Base-by-base conservation (phyloP, 2,888 invertebrate genomes). In the Latrodectus hesperus region DNA sequence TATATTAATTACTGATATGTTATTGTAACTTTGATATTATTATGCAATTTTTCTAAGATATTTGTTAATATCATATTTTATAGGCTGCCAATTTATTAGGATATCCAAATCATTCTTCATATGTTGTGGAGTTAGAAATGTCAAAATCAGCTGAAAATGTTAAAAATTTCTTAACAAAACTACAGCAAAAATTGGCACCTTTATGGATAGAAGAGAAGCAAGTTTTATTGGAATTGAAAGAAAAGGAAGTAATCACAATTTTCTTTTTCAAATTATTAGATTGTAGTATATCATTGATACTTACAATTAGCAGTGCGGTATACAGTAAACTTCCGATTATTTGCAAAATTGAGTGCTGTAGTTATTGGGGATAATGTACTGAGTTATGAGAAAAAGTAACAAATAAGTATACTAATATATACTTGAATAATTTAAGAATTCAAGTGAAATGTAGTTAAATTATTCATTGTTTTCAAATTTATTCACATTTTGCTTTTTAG, bases 41-140 rank as follows among this genome's bases (percentile, higher is more conserved):
- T 60, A 60, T 60, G 60, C 60, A 60, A 60, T 60, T n/a, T 60
- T 60, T 6, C 6, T 38, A 60, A 60, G 14, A 10, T 60, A 60
- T 16, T 16, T 9, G 8, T 16, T 60, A 60, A 60, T 16, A 11
- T 0, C n/a, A 14, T 67, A 9, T 67, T 67, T 67, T 76, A 14
- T n/a, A 93, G 92, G 92, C 92, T 91, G 93, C 93, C 0, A 89
- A 91, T 52, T 86, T 93, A 17, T 90, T 93, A 12, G 93, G 92
- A 4, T 93, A 92, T 90, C 90, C 91, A 55, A 93, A 91, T 64
- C 93, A 93, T 91, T 91, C 93, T n/a, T 91, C 92, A 10, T 93
- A 92, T 90, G 91, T 92, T 6, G 91, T 93, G 38, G 93, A 93
- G 88, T 92, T 93, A 91, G 90, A 92, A 22, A 93, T 93, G 93